Evolutionary conservation across 1,140 invertebrate genomes (phyloP), one percentile per base, ranked within the genome.

Genomic region (Drosophila triauraria): DNA sequence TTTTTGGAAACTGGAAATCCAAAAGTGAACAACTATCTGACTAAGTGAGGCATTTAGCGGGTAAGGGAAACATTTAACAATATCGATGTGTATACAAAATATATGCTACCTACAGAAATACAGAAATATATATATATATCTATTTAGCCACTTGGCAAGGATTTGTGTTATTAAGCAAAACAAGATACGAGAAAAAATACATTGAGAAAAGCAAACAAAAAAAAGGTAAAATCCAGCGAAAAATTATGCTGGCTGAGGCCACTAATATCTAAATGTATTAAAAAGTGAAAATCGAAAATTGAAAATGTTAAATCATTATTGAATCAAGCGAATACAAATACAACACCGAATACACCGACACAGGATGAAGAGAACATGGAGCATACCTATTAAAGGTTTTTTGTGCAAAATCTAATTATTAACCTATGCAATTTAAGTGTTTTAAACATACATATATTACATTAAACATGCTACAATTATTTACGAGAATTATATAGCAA

Each of bases 351-450:
- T 50, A 80, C 47, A 80, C 47, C 32, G 20, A 77, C 40, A 78
- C 64, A 65, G 63, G 62, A 82, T 61, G 42, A 67, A 40, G 68
- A 58, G 23, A 61, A 76, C 71, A 67, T 72, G 80, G 80, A 87
- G 65, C 82, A 90, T 88, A 88, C 84, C 84, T 88, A 90, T 84
- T 84, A 90, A 90, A 90, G 81, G 84, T 90, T 88, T 87, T 88
- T 88, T 88, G 84, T 84, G 84, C 84, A 87, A 88, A 78, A 64
- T 20, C 50, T 82, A 78, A 82, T 84, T 76, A 82, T 84, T 76
- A 76, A 56, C 46, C 27, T 56, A 72, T 53, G 75, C 80, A 83
- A 84, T 84, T 80, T 76, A 72, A 77, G 75, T 85, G 78, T 77
- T 78, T 82, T 67, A 77, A 78, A 72, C 65, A 80, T 60, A 78